Base-by-base conservation (phyloP, 2,888 invertebrate species). In the Synergus laeviventris region DNA sequence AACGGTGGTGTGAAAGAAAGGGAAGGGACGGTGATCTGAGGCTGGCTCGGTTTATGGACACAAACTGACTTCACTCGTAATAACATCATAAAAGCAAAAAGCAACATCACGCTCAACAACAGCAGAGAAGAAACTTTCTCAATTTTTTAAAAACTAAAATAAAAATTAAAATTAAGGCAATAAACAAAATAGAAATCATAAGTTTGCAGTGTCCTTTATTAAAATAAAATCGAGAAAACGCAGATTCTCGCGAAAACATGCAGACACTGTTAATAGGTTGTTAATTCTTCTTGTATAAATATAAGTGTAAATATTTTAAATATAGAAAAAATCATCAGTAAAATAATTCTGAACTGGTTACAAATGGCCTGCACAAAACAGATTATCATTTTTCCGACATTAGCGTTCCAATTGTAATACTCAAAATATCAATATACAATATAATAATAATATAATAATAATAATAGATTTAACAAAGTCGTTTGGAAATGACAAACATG, bases 11-110 rank as follows among this genome's bases (percentile, higher is more conserved):
- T 75, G 87, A 81, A 78, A 84, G 83, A 82, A 84, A 82, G 86
- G 87, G 83, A 86, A 87, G 89, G 90, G 89, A 89, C 89, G 89
- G 89, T 89, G 88, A 82, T 82, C 86, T 89, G 85, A 86, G 86
- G 85, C 86, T 88, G 90, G 90, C 89, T 90, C 87, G 89, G 89
- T 89, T 89, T 85, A 84, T 87, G 88, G 89, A 88, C 87, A 89
- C 81, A 87, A 87, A 86, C 83, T 84, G 84, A 81, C 81, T 83
- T 82, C 83, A 83, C 87, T 80, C 75, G 74, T 56, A 18, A 70
- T 49, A 60, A 62, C 73, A 49, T 73, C 45, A 56, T 66, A 75
- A 70, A 54, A 66, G 75, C 64, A 24, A 62, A 77, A 66, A 80
- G 76, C 79, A 36, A 38, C 38, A 75, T 31, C 39, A 39, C 59